These are phyloP conservation scores for Gymnodraco acuticeps DNA, from an alignment of 2,797 vertebrate species.

Conservation along the genomic window DNA sequence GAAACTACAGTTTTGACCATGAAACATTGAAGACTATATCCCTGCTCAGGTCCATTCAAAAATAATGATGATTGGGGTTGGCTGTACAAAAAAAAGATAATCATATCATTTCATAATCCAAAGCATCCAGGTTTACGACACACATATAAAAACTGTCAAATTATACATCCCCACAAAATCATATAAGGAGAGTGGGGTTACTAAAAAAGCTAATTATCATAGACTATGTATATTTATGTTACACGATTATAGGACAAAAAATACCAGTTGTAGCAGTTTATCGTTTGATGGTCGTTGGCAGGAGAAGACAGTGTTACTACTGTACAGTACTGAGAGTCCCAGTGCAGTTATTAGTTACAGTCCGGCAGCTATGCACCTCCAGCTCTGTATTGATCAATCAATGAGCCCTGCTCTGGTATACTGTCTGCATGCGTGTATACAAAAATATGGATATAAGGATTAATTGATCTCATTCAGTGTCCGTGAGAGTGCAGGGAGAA, in stretches of 20 bases:
- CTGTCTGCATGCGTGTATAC: slow-evolving; percentile 26
- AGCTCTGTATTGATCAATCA: slow-evolving; percentile 75
- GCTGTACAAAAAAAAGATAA: neutral
- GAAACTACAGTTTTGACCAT: neutral
- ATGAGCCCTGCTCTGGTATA: slow-evolving; percentile 55
- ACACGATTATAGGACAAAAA: neutral
- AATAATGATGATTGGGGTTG: neutral
- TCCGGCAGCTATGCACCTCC: slow-evolving; percentile 51
- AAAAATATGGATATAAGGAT: slow-evolving; percentile 46
- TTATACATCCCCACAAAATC: neutral
- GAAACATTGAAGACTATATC: neutral
- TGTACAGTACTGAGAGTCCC: neutral
- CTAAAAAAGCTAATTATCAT: slow-evolving; percentile 5
- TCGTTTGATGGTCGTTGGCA: slow-evolving; percentile 30
- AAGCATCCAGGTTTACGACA: neutral
- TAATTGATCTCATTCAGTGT: slow-evolving; percentile 50
- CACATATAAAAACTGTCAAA: neutral
- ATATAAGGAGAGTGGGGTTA: neutral
- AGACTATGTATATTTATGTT: neutral
- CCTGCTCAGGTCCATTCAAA: neutral
- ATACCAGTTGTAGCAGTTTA: slow-evolving; percentile 5
- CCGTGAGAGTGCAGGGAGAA: neutral
- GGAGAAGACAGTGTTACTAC: slow-evolving; percentile 29
- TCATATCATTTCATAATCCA: neutral
- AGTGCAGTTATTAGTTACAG: slow-evolving; percentile 54